Conservation (phyloP, 2,888 invertebrate genomes). For the Zaprionus lineosus region DNA sequence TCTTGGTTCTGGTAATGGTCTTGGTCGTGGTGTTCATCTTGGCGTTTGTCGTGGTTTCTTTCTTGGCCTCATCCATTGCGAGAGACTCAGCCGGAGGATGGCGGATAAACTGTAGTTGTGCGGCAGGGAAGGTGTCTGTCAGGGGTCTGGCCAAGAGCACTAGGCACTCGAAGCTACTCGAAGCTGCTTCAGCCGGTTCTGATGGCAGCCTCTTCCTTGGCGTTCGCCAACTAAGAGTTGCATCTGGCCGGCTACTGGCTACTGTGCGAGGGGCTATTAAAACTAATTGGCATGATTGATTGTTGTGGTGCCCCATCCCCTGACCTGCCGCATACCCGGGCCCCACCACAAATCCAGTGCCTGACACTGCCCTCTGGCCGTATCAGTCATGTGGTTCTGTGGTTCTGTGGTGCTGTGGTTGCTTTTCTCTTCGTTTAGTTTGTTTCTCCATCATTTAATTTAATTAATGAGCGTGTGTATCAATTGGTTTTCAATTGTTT, state of each 20-base stretch:
- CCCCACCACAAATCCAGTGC: not conserved
- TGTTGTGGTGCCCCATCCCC: constrained; percentile 37
- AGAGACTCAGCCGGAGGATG: too few species aligned
- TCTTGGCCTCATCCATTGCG: not conserved
- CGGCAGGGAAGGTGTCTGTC: too few species aligned
- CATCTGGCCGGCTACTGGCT: constrained; percentile 50
- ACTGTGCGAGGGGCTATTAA: constrained; percentile 62
- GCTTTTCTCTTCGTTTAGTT: constrained; percentile 48
- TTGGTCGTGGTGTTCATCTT: not conserved
- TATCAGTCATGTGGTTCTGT: constrained; percentile 1
- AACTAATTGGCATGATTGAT: constrained; percentile 72
- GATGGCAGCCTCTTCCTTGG: not conserved
- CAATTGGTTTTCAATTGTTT: constrained; percentile 67
- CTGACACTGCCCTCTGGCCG: not conserved
- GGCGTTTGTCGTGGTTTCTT: too few species aligned
- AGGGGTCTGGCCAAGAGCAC: too few species aligned
- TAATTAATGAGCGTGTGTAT: constrained; percentile 70
- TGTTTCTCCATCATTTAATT: constrained; percentile 66
- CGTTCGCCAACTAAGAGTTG: constrained; percentile 2
- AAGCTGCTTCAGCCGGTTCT: not conserved
- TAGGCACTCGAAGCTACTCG: too few species aligned
- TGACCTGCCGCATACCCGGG: not conserved
- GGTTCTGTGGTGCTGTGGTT: constrained; percentile 30
- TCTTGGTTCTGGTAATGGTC: too few species aligned
- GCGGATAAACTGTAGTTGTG: too few species aligned